Evolutionary conservation across 2,113 vertebrate genomes (phyloP).

Genomic region (Carassius carassius): DNA sequence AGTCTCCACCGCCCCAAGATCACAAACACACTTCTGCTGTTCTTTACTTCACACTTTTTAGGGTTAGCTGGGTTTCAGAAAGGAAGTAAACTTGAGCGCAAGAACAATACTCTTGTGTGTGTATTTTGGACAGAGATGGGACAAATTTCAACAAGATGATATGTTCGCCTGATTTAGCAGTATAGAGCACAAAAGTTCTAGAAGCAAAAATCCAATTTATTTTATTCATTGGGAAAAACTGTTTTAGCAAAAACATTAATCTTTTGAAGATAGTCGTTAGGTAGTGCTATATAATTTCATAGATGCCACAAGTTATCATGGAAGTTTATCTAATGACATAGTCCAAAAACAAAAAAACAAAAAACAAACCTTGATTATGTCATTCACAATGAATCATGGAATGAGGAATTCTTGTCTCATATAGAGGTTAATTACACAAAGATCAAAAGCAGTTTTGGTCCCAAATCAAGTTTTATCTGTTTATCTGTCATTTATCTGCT

Average conservation of each 20-base stretch:
- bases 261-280: not conserved
- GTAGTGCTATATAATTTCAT: not conserved
- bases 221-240: not conserved
- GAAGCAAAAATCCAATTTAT: not conserved
- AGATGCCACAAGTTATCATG: no score
- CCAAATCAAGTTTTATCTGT: not conserved
- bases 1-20: slow-evolving; percentile 23
- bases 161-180: not conserved
- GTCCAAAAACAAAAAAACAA: no score
- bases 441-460: not conserved
- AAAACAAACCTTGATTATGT: not conserved
- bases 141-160: slow-evolving; percentile 11
- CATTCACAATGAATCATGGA: not conserved
- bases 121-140: not conserved
- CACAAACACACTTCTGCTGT: slow-evolving; percentile 37
- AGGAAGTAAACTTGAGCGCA: slow-evolving; percentile 18
- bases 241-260: not conserved
- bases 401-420: not conserved
- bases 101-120: slow-evolving; percentile 27
- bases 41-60: slow-evolving; percentile 25
- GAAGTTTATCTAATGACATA: not conserved
- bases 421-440: not conserved
- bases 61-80: slow-evolving; percentile 30
- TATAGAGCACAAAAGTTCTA: not conserved
- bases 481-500: no score